Conservation (phyloP, 2,888 invertebrate genomes). For the Nezara viridula region DNA sequence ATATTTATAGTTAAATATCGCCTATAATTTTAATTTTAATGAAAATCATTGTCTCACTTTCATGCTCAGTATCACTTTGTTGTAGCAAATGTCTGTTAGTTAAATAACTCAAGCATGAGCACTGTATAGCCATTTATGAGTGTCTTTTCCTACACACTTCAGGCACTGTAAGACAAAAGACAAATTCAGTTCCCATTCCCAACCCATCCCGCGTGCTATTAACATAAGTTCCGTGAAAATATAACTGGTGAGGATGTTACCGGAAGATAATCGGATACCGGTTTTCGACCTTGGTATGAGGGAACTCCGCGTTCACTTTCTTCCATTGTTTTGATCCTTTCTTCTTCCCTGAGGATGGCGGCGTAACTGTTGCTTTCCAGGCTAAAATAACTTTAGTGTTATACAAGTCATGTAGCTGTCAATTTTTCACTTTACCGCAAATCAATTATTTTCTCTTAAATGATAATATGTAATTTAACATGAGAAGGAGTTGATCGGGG, state of each 20-base stretch:
- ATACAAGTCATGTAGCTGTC: neutral
- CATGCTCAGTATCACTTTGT: no score
- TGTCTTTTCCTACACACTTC: neutral
- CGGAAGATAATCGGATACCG: neutral
- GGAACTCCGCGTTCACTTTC: slow-evolving; percentile 32
- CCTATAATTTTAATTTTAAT: neutral
- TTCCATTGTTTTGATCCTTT: neutral
- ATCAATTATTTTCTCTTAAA: neutral
- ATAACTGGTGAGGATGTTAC: neutral
- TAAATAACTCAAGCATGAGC: neutral
- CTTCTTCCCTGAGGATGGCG: neutral
- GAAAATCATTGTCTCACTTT: no score
- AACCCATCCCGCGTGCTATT: neutral
- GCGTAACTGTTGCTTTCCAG: neutral
- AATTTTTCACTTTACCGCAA: neutral
- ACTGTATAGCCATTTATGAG: neutral
- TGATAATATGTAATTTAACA: no score
- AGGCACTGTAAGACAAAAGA: neutral
- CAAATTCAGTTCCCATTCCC: neutral
- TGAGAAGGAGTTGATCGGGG: no score
- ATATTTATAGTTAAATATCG: neutral
- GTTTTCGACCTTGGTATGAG: slow-evolving; percentile 32
- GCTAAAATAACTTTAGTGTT: neutral
- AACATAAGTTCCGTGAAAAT: slow-evolving; percentile 15
- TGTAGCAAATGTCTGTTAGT: no score